These are phyloP conservation scores for Glandiceps talaboti DNA, from an alignment of 53 echinoderm and acorn worm genomes.

Conservation along the genomic window DNA sequence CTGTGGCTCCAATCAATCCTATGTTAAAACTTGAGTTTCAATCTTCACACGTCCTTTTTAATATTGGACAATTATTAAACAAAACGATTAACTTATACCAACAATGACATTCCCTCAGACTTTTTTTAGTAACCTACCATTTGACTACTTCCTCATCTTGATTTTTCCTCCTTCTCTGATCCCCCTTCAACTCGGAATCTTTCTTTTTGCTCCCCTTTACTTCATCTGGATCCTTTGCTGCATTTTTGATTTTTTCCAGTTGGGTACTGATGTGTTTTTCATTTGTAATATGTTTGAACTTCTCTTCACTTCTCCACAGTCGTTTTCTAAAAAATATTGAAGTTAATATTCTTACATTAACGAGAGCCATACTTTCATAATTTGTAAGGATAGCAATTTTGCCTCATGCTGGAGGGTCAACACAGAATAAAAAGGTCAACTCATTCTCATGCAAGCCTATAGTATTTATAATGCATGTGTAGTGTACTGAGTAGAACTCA, in stretches of 20 bases:
- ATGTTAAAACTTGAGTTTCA: too few relatives aligned
- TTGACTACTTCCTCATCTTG: slow-evolving; percentile 93
- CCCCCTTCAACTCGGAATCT: too few relatives aligned
- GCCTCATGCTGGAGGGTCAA: not conserved
- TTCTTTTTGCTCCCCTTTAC: not conserved
- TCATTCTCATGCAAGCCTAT: too few relatives aligned
- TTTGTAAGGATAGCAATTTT: not conserved
- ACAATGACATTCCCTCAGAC: too few relatives aligned
- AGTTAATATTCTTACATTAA: too few relatives aligned
- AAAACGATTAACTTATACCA: too few relatives aligned
- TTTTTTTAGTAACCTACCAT: slow-evolving; percentile 78
- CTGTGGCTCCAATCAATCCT: too few relatives aligned
- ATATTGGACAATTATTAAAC: too few relatives aligned
- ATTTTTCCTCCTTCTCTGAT: slow-evolving; percentile 77
- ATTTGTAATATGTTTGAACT: slow-evolving; percentile 84
- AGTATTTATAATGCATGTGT: too few relatives aligned
- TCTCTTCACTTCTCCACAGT: slow-evolving; percentile 66
- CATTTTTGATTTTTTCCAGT: slow-evolving; percentile 65
- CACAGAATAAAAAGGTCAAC: not conserved
- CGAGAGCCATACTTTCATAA: not conserved
- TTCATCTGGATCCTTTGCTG: slow-evolving; percentile 64
- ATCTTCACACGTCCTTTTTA: too few relatives aligned
- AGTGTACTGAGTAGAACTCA: too few relatives aligned
- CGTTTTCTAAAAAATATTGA: slow-evolving; percentile 58
- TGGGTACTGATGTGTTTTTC: slow-evolving; percentile 71